Evolutionary conservation across 2,888 invertebrate species (phyloP), one percentile per base, ranked within the genome.

Genomic region (Tenthredo amoena): DNA sequence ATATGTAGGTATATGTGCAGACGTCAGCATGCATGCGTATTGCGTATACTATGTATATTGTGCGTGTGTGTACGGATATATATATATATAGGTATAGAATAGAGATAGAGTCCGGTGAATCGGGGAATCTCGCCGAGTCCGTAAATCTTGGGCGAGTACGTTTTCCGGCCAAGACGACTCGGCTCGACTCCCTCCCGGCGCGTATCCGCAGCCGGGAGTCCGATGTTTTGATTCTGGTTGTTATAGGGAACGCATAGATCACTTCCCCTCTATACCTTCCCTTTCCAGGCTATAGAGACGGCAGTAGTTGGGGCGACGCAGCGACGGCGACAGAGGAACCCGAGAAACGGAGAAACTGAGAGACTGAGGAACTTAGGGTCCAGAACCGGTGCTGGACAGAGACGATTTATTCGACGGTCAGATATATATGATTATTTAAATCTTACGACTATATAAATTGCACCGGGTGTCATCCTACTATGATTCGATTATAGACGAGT

Each of bases 241-340:
- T 92, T 92, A 92, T 92, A 91, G 92, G 90, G 90, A 92, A 92
- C 90, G 89, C 92, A 91, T 92, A 92, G 92, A 92, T 92, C 92
- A 92, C 89, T 87, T 85, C 88, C 86, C 86, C 87, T 86, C 84
- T 87, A 77, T 86, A 81, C 85, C 87, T 87, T 89, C 88, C 90
- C 89, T 88, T 90, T 90, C 87, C 89, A 88, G 89, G 90, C 89
- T 89, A 89, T 88, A 90, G 91, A 89, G 92, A 89, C 89, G 89
- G 88, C 87, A 88, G 89, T 90, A 91, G 90, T 91, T 92, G 88
- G 91, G 91, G 91, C 88, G 90, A 88, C 86, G 88, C 86, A 87
- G 87, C 87, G 68, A 71, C 65, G 83, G 65, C 83, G 83, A 83
- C 83, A 10, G 83, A n/a, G 68, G 37, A 58, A 58, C 31, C 31